Conservation (phyloP, 1,140 invertebrate species). For the Magallana gigas region DNA sequence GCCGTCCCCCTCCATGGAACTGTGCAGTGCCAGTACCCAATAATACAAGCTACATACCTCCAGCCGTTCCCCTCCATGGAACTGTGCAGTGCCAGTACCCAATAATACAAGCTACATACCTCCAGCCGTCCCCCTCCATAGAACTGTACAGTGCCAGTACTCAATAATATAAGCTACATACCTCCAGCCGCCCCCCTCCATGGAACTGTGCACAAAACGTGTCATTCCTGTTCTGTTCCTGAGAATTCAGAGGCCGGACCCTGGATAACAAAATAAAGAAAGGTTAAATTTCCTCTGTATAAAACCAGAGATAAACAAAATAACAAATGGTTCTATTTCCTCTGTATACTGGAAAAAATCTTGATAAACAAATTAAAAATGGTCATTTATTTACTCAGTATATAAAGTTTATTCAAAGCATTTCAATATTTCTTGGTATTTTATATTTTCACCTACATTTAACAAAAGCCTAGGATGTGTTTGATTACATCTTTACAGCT, state of each 20-base stretch:
- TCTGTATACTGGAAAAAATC: too few species aligned
- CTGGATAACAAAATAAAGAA: conserved; percentile 62
- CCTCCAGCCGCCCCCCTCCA: conserved; percentile 71
- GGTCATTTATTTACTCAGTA: too few species aligned
- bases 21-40: conserved; percentile 31
- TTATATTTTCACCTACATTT: too few species aligned
- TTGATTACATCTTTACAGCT: too few species aligned
- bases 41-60: conserved; percentile 59
- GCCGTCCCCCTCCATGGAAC: conserved; percentile 72
- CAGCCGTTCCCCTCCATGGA: conserved; percentile 72
- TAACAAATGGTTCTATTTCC: too few species aligned
- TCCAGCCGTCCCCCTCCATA: conserved; percentile 71
- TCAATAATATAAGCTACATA: conserved; percentile 45
- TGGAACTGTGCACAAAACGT: conserved; percentile 66
- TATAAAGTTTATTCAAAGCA: too few species aligned
- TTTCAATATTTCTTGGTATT: too few species aligned
- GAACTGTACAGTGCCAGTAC: conserved; percentile 24
- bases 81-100: conserved; percentile 48
- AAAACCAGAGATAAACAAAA: too few species aligned
- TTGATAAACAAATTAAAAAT: too few species aligned
- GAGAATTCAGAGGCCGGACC: conserved; percentile 72
- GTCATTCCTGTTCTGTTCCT: conserved; percentile 71
- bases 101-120: conserved; percentile 56
- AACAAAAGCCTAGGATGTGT: too few species aligned
- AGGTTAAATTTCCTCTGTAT: not conserved